Evolutionary conservation across 2,888 invertebrate species (phyloP), one percentile per base, ranked within the genome.

Genomic region (Andricus curvator): DNA sequence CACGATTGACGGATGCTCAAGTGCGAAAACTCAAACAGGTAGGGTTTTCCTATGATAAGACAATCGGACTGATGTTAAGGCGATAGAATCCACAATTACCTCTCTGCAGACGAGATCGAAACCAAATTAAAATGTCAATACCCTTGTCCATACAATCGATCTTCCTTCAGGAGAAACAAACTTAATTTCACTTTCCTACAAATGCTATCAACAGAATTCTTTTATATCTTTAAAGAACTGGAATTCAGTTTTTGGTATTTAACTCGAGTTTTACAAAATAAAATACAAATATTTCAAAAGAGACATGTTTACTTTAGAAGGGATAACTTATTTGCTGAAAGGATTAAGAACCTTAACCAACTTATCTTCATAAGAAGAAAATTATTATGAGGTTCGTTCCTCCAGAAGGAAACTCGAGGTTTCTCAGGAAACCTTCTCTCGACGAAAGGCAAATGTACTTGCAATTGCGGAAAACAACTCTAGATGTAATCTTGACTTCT

Each of bases 101-200:
- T 67, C 67, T 37, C 67, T 37, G 67, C 41, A 67, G 67, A 67
- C 67, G 22, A 67, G n/a, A 67, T 9, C 22, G 13, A 67, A 67
- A 67, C n/a, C 44, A 67, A 67, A 67, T 41, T 67, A 15, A 22
- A 66, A 41, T 67, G 41, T 67, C 67, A 67, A 67, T 67, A 67
- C n/a, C 13, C 37, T 67, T 41, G 15, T 67, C 22, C 67, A 41
- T 44, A 0, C 64, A n/a, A 67, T 41, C 67, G 67, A 67, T 67
- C 41, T 67, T 67, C 67, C 37, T 67, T 44, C n/a, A 41, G 41
- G 67, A 41, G 67, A 67, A 67, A 67, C 67, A 41, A 67, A 67
- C 66, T 41, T 11, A 67, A 65, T 9, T 41, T n/a, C 11, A 41
- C n/a, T 41, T 67, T 41, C 22, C 25, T 25, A 22, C 15, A 9